phyloP scores from a whole-genome alignment of 37 sponge, comb jelly and placozoan species.

The Oopsacas minuta region DNA sequence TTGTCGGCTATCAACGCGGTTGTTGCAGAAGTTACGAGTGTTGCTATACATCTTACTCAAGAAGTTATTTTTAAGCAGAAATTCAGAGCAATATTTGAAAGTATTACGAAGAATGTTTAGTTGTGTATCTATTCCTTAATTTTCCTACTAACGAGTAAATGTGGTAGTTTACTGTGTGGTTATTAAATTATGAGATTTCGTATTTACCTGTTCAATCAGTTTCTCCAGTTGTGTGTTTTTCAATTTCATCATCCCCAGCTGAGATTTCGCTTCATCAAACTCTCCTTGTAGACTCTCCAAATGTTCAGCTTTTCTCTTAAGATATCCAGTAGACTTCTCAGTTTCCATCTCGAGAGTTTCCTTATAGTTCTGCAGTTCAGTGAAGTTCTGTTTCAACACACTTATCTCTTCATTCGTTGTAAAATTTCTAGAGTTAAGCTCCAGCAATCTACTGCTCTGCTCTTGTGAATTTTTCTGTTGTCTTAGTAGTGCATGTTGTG shows the following conservation, averaged over 20 bases:
- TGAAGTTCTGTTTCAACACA: not conserved
- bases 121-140: too few species aligned
- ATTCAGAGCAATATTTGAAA: not conserved
- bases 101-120: too few species aligned
- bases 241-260: not conserved
- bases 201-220: slow-evolving; percentile 2
- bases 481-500: not conserved
- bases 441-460: not conserved
- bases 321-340: not conserved
- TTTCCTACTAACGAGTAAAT: too few species aligned
- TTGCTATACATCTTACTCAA: not conserved
- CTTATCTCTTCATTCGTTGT: not conserved
- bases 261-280: not conserved
- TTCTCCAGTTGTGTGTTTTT: slow-evolving; percentile 1
- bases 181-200: not conserved
- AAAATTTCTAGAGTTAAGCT: not conserved
- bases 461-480: not conserved
- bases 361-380: not conserved
- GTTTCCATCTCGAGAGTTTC: not conserved
- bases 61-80: not conserved
- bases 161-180: not conserved
- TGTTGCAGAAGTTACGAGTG: not conserved
- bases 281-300: not conserved
- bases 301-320: not conserved
- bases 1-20: slow-evolving; percentile 1